phyloP scores from a whole-genome alignment of 2,113 vertebrate species.

The Psettodes erumei region DNA sequence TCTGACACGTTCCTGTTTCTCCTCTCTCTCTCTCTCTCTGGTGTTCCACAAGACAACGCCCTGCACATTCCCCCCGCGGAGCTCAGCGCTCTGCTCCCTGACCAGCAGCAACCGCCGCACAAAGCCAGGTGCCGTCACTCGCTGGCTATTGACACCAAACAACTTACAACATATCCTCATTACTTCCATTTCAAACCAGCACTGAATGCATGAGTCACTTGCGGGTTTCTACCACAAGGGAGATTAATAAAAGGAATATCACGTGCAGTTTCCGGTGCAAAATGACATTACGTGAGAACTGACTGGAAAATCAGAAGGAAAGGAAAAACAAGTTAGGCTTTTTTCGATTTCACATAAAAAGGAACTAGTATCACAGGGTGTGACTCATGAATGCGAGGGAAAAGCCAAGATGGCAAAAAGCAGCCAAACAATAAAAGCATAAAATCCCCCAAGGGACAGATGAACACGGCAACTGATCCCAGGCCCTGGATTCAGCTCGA shows the following conservation, averaged over 20 bases:
- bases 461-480: constrained; percentile 3
- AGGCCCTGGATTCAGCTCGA: background rate
- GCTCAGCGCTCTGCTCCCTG: constrained; percentile 9
- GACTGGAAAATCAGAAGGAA: background rate
- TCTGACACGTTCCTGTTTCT: constrained; percentile 65
- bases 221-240: fast-evolving
- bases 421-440: background rate
- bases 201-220: background rate
- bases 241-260: background rate
- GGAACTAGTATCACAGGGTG: background rate
- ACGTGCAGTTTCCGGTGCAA: background rate
- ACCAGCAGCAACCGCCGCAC: background rate
- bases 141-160: background rate
- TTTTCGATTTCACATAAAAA: background rate
- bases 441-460: background rate
- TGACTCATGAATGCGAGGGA: constrained; percentile 26
- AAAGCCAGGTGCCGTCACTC: background rate
- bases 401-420: constrained; percentile 6
- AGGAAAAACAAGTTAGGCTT: background rate
- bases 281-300: background rate
- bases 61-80: constrained; percentile 59
- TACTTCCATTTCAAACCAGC: background rate
- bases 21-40: constrained; percentile 37
- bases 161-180: background rate
- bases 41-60: constrained; percentile 72